A percentile compares a stretch with the other conserved stretches of the same genome.
Conservation (phyloP, 2,113 vertebrate genomes). For the Rostratula benghalensis region DNA sequence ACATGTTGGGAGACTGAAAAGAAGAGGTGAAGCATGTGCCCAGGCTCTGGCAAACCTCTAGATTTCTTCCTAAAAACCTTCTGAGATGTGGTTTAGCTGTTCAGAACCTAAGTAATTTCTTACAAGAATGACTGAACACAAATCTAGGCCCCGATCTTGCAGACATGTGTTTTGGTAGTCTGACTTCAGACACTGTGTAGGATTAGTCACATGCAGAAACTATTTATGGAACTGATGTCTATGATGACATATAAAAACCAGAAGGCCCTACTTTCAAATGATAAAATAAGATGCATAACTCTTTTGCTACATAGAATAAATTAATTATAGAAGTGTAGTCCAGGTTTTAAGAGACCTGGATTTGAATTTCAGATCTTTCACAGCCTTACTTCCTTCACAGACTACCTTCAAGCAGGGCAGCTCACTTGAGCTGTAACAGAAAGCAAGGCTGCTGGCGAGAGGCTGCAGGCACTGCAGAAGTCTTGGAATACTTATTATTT, state of each 20-base stretch:
- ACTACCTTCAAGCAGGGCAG: neutral
- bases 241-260: neutral
- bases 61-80: neutral
- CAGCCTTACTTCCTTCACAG: neutral
- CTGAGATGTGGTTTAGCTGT: neutral
- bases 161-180: neutral
- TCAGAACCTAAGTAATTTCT: neutral
- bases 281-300: neutral
- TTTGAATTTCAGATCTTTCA: neutral
- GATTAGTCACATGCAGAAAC: neutral
- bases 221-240: neutral
- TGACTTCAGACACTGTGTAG: neutral
- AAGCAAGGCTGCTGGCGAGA: neutral
- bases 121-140: neutral
- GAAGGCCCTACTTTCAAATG: constrained; percentile 15
- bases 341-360: neutral
- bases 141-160: neutral
- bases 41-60: neutral
- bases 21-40: neutral
- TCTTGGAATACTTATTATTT: neutral
- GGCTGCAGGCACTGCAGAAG: neutral
- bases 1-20: neutral
- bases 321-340: neutral
- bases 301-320: constrained; percentile 5
- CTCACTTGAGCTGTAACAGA: neutral